phyloP scores from a whole-genome alignment of 2,113 vertebrate genomes.

The Gallinago media region DNA sequence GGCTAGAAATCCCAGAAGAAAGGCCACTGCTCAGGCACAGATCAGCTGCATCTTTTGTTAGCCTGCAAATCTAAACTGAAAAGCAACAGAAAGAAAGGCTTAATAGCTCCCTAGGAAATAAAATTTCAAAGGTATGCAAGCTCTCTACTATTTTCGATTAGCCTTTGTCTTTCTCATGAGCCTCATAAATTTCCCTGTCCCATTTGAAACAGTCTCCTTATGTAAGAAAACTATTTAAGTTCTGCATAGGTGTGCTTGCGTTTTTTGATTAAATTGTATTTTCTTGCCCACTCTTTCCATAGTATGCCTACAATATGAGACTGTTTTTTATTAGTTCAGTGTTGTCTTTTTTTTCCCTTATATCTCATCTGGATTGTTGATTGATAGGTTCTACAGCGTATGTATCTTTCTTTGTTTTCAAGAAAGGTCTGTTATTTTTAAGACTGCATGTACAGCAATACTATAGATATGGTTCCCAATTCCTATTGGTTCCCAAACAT shows the following conservation, averaged over 20 bases:
- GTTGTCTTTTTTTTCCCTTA: background rate
- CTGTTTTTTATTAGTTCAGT: background rate
- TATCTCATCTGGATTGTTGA: background rate
- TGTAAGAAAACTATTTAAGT: background rate
- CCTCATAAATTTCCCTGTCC: background rate
- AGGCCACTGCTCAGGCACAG: background rate
- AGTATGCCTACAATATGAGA: background rate
- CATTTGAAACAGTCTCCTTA: background rate
- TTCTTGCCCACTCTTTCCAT: background rate
- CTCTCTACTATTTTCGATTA: background rate
- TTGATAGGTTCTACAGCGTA: background rate
- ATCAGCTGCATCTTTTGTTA: background rate
- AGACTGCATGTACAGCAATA: background rate
- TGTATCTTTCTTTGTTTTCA: background rate
- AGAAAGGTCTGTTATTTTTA: background rate
- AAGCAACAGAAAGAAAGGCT: constrained; percentile 6
- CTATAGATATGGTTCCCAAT: background rate
- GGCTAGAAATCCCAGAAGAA: background rate
- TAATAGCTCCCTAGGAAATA: constrained; percentile 29
- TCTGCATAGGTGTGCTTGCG: background rate
- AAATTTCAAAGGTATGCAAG: constrained; percentile 19
- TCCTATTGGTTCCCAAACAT: background rate
- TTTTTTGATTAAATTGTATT: background rate
- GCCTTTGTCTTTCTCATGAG: background rate
- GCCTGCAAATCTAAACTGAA: constrained; percentile 5